These are phyloP conservation scores for Cheumatopsyche charites DNA, from an alignment of 1,140 invertebrate genomes.

Conservation along the genomic window DNA sequence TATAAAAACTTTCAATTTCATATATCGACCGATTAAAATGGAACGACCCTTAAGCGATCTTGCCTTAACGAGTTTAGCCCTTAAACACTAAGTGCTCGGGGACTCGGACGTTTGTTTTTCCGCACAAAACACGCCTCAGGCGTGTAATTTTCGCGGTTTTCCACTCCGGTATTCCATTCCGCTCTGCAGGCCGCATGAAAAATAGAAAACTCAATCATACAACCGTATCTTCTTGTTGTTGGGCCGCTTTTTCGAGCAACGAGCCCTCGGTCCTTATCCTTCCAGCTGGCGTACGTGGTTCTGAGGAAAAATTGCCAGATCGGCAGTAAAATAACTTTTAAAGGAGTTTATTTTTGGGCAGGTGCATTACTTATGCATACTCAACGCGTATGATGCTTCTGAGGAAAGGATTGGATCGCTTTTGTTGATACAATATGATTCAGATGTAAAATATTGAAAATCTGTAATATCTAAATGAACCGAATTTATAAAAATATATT, in stretches of 20 bases:
- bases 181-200: conserved; percentile 21
- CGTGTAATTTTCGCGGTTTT: conserved; percentile 32
- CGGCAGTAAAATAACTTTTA: conserved; percentile 31
- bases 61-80: conserved; percentile 8
- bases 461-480: too few relatives aligned
- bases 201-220: conserved; percentile 35
- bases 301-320: conserved; percentile 18
- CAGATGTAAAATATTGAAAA: too few relatives aligned
- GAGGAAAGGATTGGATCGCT: too few relatives aligned
- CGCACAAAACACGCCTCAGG: background rate
- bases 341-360: conserved; percentile 13
- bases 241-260: background rate
- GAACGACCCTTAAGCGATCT: background rate
- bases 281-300: background rate
- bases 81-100: conserved; percentile 13
- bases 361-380: conserved; percentile 4
- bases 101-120: conserved; percentile 5
- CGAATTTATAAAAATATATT: too few relatives aligned
- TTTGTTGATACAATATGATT: too few relatives aligned
- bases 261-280: background rate
- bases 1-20: too few relatives aligned
- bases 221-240: conserved; percentile 22
- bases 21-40: background rate
- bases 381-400: background rate
- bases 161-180: conserved; percentile 27